These are phyloP conservation scores for Eupithecia centaureata DNA, from an alignment of 2,888 invertebrate species.

Conservation along the genomic window DNA sequence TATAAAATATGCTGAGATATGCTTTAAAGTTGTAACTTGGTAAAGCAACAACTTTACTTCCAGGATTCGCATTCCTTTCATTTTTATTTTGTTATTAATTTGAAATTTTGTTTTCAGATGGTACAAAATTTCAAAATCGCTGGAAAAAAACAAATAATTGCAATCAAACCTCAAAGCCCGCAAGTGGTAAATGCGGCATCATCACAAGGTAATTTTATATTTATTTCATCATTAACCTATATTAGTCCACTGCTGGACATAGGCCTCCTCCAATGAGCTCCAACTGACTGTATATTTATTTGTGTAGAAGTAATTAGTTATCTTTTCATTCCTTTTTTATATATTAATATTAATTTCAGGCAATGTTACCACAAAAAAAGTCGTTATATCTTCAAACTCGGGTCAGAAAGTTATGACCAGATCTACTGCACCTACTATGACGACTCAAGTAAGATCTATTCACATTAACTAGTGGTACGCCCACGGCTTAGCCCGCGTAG, in stretches of 20 bases:
- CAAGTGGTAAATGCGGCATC: conserved; percentile 84
- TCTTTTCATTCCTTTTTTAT: background rate
- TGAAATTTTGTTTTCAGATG: conserved; percentile 57
- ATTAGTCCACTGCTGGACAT: no score
- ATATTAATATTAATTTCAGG: conserved; percentile 40
- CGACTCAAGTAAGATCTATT: conserved; percentile 53
- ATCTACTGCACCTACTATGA: conserved; percentile 56
- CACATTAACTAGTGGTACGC: background rate
- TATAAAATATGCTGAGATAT: background rate
- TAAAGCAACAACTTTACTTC: background rate
- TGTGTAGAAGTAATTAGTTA: no score
- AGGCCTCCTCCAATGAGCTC: no score
- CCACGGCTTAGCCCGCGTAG: background rate
- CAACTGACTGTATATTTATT: no score
- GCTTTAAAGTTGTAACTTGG: background rate
- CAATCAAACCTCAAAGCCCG: conserved; percentile 86
- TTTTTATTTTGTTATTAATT: no score
- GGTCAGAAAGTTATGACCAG: conserved; percentile 67
- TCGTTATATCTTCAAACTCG: conserved; percentile 62
- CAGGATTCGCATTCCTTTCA: background rate
- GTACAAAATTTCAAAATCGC: conserved; percentile 67
- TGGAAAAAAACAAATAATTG: conserved; percentile 74
- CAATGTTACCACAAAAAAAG: conserved; percentile 59
- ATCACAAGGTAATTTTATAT: conserved; percentile 57
- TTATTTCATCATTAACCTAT: no score